These are phyloP conservation scores for Andrena marginata DNA, from an alignment of 2,888 invertebrate species.

Conservation along the genomic window DNA sequence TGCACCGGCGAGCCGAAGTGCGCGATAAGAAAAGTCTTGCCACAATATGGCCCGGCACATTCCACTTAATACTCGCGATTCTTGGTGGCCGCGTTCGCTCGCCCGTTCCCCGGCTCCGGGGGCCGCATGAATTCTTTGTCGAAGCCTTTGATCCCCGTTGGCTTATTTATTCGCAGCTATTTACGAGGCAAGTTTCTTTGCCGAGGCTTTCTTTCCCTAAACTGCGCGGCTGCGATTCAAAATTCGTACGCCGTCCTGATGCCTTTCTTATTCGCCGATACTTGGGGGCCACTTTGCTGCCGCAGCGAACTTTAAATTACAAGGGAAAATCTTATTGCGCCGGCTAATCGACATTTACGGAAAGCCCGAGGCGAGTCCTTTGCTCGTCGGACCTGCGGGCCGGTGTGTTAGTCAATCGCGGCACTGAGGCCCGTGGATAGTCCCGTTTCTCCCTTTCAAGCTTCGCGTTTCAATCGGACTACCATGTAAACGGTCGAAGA, in stretches of 20 bases:
- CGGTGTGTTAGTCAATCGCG: too few relatives aligned
- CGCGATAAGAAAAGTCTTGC: slow-evolving; percentile 68
- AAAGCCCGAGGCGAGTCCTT: background rate
- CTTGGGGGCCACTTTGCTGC: background rate
- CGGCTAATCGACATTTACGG: background rate
- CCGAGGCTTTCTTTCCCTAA: slow-evolving; percentile 9
- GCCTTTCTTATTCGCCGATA: slow-evolving; percentile 7
- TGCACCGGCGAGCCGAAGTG: slow-evolving; percentile 52
- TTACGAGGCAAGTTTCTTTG: slow-evolving; percentile 38
- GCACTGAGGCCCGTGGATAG: background rate
- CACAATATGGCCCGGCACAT: slow-evolving; percentile 62
- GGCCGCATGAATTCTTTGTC: slow-evolving; percentile 38
- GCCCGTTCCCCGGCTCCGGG: background rate
- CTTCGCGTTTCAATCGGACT: background rate
- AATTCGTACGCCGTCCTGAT: background rate
- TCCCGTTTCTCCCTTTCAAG: background rate
- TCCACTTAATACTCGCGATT: slow-evolving; percentile 61
- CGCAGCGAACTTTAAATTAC: background rate
- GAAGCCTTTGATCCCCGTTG: slow-evolving; percentile 40
- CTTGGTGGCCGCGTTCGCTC: slow-evolving; percentile 2
- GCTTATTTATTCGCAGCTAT: slow-evolving; percentile 52
- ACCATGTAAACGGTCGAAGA: background rate
- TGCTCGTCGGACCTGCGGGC: background rate
- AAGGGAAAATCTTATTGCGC: background rate
- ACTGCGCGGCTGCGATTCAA: background rate